Evolutionary conservation across 2,888 invertebrate genomes (phyloP), one percentile per base, ranked within the genome.

Genomic region (Tachystola acroxantha): DNA sequence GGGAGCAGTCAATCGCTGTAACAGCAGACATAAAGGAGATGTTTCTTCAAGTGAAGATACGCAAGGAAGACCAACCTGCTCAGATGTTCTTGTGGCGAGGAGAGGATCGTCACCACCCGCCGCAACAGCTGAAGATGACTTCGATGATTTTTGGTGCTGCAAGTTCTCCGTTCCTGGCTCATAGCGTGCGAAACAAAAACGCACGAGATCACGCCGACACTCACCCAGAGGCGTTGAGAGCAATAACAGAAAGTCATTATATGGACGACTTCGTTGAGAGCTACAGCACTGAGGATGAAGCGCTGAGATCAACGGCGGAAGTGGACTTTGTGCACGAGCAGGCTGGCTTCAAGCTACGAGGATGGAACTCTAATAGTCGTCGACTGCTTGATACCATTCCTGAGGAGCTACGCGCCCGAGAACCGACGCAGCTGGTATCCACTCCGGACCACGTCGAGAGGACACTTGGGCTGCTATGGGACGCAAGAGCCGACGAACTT

Each of bases 331-430:
- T 22, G 11, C 14, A 32, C 12, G 1, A 2, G 5, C 32, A 12
- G 16, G 32, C 32, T 2, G 11, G 11, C 5, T 32, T 32, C 14
- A 7, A 4, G 4, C 20, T 32, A 11, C 7, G 7, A 6, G 12
- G 22, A n/a, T 32, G 32, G 22, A 22, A 20, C 12, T n/a, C 32
- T 1, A 32, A 22, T n/a, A n/a, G n/a, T n/a, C n/a, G n/a, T n/a
- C n/a, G n/a, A n/a, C n/a, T n/a, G n/a, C n/a, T n/a, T n/a, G n/a
- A n/a, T n/a, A n/a, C n/a, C 32, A 10, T 1, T 13, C 11, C 11
- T n/a, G 10, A 6, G 2, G 22, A 2, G n/a, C 9, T 22, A 7
- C 10, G 12, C 5, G 2, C n/a, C n/a, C n/a, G n/a, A n/a, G n/a
- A n/a, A n/a, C n/a, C n/a, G n/a, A n/a, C n/a, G n/a, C n/a, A n/a